These are phyloP conservation scores for Galendromus occidentalis DNA, from an alignment of 1,140 invertebrate genomes.

Conservation along the genomic window DNA sequence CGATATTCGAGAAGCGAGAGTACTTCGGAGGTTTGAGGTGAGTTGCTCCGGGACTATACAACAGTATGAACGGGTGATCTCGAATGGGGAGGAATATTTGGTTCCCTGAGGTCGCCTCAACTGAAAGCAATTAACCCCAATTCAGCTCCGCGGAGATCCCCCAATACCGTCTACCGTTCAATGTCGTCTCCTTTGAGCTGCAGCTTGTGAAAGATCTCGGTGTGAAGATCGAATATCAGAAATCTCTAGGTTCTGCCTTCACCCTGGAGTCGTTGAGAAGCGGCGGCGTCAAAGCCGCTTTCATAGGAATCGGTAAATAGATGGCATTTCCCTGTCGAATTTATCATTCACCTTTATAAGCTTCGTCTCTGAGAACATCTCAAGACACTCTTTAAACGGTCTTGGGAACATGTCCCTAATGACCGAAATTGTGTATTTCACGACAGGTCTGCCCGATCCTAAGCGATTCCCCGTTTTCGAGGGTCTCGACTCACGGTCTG, in stretches of 20 bases:
- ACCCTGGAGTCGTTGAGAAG: conserved; percentile 37
- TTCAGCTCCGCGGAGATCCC: conserved; percentile 82
- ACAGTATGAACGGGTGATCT: background rate
- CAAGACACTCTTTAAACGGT: background rate
- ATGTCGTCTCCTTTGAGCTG: conserved; percentile 83
- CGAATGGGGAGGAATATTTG: background rate
- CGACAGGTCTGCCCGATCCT: conserved; percentile 51
- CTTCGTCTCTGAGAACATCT: background rate
- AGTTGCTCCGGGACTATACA: conserved; percentile 5
- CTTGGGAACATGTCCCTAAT: background rate
- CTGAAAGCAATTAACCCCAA: too few species aligned
- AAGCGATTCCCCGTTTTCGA: conserved; percentile 61
- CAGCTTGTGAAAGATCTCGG: conserved; percentile 74
- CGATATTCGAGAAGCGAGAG: conserved; percentile 71
- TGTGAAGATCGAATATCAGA: conserved; percentile 38
- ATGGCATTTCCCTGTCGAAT: too few species aligned
- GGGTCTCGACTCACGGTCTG: conserved; percentile 49
- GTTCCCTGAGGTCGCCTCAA: background rate
- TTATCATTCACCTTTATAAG: too few species aligned
- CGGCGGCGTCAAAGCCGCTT: conserved; percentile 53
- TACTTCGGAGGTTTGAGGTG: conserved; percentile 74
- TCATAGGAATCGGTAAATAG: conserved; percentile 65
- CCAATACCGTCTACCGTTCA: conserved; percentile 78
- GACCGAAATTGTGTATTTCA: conserved; percentile 11
- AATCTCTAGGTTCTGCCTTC: conserved; percentile 24